These are phyloP conservation scores for Eumaeus atala DNA, from an alignment of 1,140 invertebrate genomes.

Conservation along the genomic window DNA sequence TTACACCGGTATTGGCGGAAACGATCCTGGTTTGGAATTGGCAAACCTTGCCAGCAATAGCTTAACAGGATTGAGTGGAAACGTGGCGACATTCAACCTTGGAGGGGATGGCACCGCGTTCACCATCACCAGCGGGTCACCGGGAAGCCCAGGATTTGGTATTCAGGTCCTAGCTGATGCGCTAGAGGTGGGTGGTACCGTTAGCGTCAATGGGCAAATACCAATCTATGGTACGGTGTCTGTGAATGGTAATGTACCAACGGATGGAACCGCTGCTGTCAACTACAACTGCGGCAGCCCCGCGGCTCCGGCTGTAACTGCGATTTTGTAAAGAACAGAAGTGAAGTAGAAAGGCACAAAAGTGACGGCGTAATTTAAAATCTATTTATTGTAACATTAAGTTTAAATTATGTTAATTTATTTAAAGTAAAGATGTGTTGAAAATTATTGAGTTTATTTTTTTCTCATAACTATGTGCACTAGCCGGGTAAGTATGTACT, in stretches of 20 bases:
- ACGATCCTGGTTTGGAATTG: conserved; percentile 13
- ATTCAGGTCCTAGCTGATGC: conserved; percentile 43
- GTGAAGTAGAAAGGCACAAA: neutral
- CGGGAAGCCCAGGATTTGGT: conserved; percentile 34
- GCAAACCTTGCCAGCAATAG: conserved; percentile 23
- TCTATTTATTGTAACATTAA: conserved; percentile 3
- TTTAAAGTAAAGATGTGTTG: conserved; percentile 9
- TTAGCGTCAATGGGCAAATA: conserved; percentile 43
- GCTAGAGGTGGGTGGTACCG: conserved; percentile 45
- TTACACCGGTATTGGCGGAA: conserved; percentile 6
- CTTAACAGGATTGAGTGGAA: conserved; percentile 30
- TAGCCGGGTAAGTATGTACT: too few species aligned
- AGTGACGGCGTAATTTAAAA: neutral
- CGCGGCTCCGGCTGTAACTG: neutral
- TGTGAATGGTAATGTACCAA: conserved; percentile 43
- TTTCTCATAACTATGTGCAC: too few species aligned
- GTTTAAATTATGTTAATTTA: conserved; percentile 13
- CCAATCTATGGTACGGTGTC: conserved; percentile 45
- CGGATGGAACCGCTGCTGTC: conserved; percentile 38
- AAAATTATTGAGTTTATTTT: too few species aligned
- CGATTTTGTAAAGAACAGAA: neutral
- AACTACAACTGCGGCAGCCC: conserved; percentile 38
- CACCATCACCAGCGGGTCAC: conserved; percentile 31
- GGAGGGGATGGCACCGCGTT: conserved; percentile 34
- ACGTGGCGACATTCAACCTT: conserved; percentile 38